A percentile compares a stretch with the other conserved stretches of the same genome.
phyloP scores from a whole-genome alignment of 1,140 invertebrate genomes.

The Caenorhabditis latens region DNA sequence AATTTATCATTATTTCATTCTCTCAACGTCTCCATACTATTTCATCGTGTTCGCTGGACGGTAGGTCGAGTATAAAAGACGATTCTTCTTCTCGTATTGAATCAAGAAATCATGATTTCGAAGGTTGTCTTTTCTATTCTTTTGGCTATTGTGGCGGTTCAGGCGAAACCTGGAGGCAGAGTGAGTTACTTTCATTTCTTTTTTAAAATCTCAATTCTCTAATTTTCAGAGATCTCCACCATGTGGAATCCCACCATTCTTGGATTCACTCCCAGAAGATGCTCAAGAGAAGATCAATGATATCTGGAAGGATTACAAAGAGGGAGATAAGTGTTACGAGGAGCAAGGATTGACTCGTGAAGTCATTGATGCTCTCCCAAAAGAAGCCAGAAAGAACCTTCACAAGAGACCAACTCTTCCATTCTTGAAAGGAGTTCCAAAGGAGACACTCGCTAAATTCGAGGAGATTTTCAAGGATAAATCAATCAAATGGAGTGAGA shows the following conservation, averaged over 20 bases:
- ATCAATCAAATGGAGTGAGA: slow-evolving; percentile 38
- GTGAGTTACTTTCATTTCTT: neutral
- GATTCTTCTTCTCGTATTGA: neutral
- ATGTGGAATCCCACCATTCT: slow-evolving; percentile 54
- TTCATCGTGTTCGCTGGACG: slow-evolving; percentile 9
- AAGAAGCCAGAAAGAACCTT: slow-evolving; percentile 57
- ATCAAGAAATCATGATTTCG: slow-evolving; percentile 38
- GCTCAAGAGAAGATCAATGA: slow-evolving; percentile 57
- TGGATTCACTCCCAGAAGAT: slow-evolving; percentile 58
- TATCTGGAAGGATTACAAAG: slow-evolving; percentile 63
- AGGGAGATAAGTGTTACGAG: slow-evolving; percentile 62
- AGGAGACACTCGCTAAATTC: slow-evolving; percentile 48
- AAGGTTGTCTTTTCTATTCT: neutral
- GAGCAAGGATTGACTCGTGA: slow-evolving; percentile 60
- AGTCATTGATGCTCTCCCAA: slow-evolving; percentile 55
- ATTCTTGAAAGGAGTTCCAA: slow-evolving; percentile 50
- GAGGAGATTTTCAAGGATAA: slow-evolving; percentile 55
- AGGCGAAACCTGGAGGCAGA: slow-evolving; percentile 36
- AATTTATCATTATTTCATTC: slow-evolving; percentile 30
- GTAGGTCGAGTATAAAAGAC: slow-evolving; percentile 16
- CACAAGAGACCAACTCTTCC: slow-evolving; percentile 54
- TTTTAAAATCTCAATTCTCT: neutral
- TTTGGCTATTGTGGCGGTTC: slow-evolving; percentile 7
- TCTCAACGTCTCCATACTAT: neutral
- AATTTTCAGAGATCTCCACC: slow-evolving; percentile 58